Percentiles rank a stretch among this genome's conserved stretches.
phyloP scores from a whole-genome alignment of 2,888 invertebrate species.

The Acanthococcus lagerstroemiae region DNA sequence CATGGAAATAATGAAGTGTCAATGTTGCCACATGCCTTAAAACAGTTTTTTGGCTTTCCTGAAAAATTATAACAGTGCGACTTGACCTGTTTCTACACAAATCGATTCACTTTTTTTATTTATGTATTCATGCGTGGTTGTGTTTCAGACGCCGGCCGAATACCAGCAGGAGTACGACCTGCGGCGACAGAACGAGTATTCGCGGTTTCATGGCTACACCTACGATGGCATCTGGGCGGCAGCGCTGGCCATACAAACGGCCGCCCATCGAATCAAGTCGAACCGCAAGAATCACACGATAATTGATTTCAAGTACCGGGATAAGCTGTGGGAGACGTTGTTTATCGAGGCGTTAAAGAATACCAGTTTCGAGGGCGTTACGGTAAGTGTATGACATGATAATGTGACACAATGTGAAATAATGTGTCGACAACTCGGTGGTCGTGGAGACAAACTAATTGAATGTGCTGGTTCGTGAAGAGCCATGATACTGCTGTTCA shows the following conservation, averaged over 20 bases:
- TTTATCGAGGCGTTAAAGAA: slow-evolving; percentile 80
- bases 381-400: too few species aligned
- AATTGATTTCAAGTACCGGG: slow-evolving; percentile 72
- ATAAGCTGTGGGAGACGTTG: slow-evolving; percentile 74
- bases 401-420: too few species aligned
- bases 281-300: slow-evolving; percentile 66
- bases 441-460: too few species aligned
- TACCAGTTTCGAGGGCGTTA: slow-evolving; percentile 89
- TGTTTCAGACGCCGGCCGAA: slow-evolving; percentile 71
- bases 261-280: slow-evolving; percentile 62
- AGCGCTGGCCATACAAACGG: slow-evolving; percentile 85
- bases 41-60: too few species aligned
- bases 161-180: slow-evolving; percentile 77
- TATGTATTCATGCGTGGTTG: background rate
- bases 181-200: slow-evolving; percentile 70
- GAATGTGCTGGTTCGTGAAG: too few species aligned
- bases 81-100: too few species aligned
- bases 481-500: too few species aligned
- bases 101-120: too few species aligned
- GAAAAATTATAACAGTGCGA: too few species aligned
- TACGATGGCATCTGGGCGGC: slow-evolving; percentile 99
- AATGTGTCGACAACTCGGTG: too few species aligned
- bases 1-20: too few species aligned
- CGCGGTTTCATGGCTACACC: slow-evolving; percentile 93
- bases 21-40: too few species aligned